These are phyloP conservation scores for Melipona quadrifasciata DNA, from an alignment of 1,140 invertebrate genomes.

Conservation along the genomic window DNA sequence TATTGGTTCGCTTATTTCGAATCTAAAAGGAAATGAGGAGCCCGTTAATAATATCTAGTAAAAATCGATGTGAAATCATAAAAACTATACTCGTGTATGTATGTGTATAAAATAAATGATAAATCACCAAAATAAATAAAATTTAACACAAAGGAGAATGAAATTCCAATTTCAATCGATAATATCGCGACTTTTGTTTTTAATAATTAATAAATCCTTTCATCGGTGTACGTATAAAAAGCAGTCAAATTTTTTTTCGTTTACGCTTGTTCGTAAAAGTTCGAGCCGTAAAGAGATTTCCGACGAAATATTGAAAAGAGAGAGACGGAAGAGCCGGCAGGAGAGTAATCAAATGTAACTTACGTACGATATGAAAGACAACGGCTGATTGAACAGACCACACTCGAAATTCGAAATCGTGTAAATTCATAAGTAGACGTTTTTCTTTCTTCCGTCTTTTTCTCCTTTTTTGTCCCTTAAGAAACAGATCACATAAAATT, in stretches of 20 bases:
- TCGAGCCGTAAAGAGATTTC: background rate
- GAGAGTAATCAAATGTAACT: background rate
- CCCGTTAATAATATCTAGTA: background rate
- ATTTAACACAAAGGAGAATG: background rate
- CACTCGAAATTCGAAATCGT: background rate
- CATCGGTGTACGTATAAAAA: background rate
- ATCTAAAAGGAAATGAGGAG: background rate
- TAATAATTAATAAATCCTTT: background rate
- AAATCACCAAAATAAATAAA: background rate
- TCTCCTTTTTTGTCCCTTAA: background rate
- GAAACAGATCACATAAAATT: background rate
- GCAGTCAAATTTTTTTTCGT: background rate
- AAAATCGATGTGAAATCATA: background rate
- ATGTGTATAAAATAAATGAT: background rate
- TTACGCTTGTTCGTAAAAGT: too few relatives aligned
- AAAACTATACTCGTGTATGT: background rate
- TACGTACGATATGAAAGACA: background rate
- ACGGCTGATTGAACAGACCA: background rate
- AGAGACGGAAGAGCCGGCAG: background rate
- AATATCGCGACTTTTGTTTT: background rate
- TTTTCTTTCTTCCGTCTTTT: background rate
- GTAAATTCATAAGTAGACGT: background rate
- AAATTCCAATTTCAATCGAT: background rate
- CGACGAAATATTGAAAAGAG: background rate
- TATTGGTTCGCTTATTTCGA: background rate